phyloP scores from a whole-genome alignment of 1,140 invertebrate species.

The Drosophila repleta region DNA sequence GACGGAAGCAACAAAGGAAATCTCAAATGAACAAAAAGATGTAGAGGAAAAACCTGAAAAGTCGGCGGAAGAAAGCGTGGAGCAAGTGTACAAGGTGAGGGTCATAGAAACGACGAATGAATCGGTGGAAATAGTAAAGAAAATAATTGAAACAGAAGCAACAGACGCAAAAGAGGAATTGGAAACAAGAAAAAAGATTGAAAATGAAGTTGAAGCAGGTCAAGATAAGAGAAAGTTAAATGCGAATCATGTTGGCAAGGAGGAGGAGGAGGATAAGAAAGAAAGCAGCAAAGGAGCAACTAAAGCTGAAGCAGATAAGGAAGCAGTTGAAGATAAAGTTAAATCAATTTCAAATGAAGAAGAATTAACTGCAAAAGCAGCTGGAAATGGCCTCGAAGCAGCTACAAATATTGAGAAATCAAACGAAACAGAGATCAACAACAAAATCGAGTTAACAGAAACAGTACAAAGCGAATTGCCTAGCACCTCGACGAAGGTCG shows the following conservation, averaged over 20 bases:
- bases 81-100: conserved; percentile 24
- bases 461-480: conserved; percentile 28
- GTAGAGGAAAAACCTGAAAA: neutral
- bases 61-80: neutral
- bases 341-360: neutral
- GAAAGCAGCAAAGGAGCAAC: neutral
- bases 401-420: neutral
- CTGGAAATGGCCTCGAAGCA: neutral
- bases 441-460: conserved; percentile 1
- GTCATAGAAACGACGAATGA: conserved; percentile 26
- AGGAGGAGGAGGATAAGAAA: neutral
- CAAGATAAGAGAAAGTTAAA: neutral
- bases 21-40: conserved; percentile 47
- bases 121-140: neutral
- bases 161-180: neutral
- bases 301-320: neutral
- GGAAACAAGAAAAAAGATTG: conserved; percentile 1
- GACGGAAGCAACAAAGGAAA: conserved; percentile 29
- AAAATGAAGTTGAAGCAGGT: neutral
- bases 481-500: conserved; percentile 32
- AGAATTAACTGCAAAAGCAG: conserved; percentile 1
- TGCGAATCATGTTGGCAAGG: conserved; percentile 2
- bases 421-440: neutral
- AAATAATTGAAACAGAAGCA: neutral
- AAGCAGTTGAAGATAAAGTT: neutral